Base-by-base conservation (phyloP, 2,888 invertebrate species). In the Lycaena phlaeas region DNA sequence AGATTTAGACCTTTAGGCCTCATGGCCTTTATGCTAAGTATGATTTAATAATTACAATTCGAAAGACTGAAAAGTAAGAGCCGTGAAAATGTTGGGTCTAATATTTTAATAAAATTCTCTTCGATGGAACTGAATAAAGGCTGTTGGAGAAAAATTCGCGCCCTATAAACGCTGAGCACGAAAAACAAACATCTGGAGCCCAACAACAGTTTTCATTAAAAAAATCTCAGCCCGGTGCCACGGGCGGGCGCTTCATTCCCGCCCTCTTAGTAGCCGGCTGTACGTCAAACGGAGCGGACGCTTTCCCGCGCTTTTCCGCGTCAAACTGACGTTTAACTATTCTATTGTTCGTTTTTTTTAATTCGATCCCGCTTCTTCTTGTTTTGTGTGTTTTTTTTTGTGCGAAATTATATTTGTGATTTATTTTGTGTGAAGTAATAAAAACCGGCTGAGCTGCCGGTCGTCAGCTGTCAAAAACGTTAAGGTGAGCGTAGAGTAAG, bases 381-480 rank as follows among this genome's bases (percentile, higher is more conserved):
- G 38, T 40, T 43, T 41, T 40, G 41, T 40, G 22, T 17, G 18
- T 7, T 18, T 30, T 39, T 47, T 48, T 46, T 31, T 38, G 30
- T 36, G 40, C 30, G 12, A 22, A 25, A 17, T 15, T 30, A 14
- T 25, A 22, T 27, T 29, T 36, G 39, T 44, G 25, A 30, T 10
- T 41, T 29, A 12, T 38, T 17, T 25, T 36, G 14, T 29, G 29
- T 42, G 34, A 36, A 37, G 57, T 51, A 57, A 57, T 57, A 60
- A 58, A 60, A 63, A 39, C 50, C 43, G 41, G 49, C 51, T 48
- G 53, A 58, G 57, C 69, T 67, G 70, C 48, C 59, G 45, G 59
- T 63, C 64, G 73, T 71, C 69, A 68, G 63, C 71, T 68, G 73
- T 76, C 76, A 74, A 65, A 69, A 70, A 56, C 63, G 66, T 61